Base-by-base conservation (phyloP, 2,113 vertebrate genomes). In the Fulica atra region DNA sequence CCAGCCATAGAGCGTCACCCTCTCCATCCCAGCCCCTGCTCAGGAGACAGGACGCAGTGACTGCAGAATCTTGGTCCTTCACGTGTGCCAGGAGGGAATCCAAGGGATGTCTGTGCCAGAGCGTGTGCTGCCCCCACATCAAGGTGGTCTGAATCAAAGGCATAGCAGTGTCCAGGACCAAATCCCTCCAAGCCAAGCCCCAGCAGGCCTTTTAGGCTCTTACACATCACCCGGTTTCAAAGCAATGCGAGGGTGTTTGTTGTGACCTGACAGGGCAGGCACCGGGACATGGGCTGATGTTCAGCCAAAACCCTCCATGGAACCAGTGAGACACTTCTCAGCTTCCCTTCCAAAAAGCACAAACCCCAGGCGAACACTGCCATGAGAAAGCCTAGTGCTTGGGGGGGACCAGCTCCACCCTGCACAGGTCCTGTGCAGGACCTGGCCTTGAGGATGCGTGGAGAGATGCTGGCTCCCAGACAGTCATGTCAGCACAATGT, bases 101-200 rank as follows among this genome's bases (percentile, higher is more conserved):
- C 51, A 35, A 24, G 26, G 1, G 0, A 50, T 28, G 23, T 26
- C 74, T 26, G 6, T 7, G 26, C 15, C 0, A 1, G 16, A 54
- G 25, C 8, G 7, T 8, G 1, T 25, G 26, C 38, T 74, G 56
- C 42, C 73, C 19, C 10, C 42, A 69, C 10, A 60, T 26, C 6
- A 17, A 50, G 5, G n/a, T 28, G 16, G 11, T 78, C 26, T 54
- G 0, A 23, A 61, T 7, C 0, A 0, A 81, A 74, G 48, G 6
- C 8, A 5, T 33, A 48, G 57, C 7, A 50, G 29, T 4, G 5
- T 20, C 13, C 17, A 10, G 8, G 50, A 65, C 17, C 36, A 69
- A 68, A 36, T 12, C 15, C 16, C 33, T 42, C 11, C 83, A 56
- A n/a, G 19, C 7, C 14, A 46, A 83, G n/a, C 10, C 13, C 23